Percentiles rank a stretch among this genome's conserved stretches.
Conservation (phyloP, 92 coral and sea anemone species). For the Epizoanthus scotinus region DNA sequence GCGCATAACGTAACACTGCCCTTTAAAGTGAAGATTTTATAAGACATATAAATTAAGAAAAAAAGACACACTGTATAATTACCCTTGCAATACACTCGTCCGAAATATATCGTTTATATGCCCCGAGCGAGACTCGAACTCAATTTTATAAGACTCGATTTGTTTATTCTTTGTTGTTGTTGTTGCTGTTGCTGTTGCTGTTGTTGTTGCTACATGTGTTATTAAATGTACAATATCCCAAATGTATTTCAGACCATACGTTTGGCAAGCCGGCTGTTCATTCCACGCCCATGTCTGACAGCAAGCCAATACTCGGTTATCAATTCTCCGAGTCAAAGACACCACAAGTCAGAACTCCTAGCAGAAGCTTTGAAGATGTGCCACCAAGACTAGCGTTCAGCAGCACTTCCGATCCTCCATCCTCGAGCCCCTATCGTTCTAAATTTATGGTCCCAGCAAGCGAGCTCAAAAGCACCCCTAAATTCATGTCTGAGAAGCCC, state of each 20-base stretch:
- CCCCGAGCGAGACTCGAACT: too few relatives aligned
- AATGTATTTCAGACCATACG: not conserved
- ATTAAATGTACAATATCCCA: not conserved
- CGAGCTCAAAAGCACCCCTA: constrained; percentile 20
- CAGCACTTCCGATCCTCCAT: not conserved
- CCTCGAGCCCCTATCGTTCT: constrained; percentile 37
- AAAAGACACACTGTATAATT: too few relatives aligned
- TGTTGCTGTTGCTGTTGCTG: too few relatives aligned
- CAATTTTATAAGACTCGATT: too few relatives aligned
- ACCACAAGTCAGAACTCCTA: not conserved
- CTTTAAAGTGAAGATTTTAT: too few relatives aligned
- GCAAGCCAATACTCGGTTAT: not conserved
- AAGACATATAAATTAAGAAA: too few relatives aligned
- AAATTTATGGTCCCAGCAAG: constrained; percentile 37
- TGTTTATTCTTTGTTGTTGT: too few relatives aligned
- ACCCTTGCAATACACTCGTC: too few relatives aligned
- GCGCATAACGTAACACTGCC: too few relatives aligned
- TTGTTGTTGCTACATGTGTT: too few relatives aligned
- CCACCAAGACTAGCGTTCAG: not conserved
- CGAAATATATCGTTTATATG: too few relatives aligned
- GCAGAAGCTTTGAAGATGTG: not conserved
- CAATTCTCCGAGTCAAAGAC: constrained; percentile 13
- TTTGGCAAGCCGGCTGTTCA: constrained; percentile 33
- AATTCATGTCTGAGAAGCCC: constrained; percentile 10
- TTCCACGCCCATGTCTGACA: constrained; percentile 21